Base-by-base conservation (phyloP, 1,140 invertebrate species). In the Brachystomella parvula region DNA sequence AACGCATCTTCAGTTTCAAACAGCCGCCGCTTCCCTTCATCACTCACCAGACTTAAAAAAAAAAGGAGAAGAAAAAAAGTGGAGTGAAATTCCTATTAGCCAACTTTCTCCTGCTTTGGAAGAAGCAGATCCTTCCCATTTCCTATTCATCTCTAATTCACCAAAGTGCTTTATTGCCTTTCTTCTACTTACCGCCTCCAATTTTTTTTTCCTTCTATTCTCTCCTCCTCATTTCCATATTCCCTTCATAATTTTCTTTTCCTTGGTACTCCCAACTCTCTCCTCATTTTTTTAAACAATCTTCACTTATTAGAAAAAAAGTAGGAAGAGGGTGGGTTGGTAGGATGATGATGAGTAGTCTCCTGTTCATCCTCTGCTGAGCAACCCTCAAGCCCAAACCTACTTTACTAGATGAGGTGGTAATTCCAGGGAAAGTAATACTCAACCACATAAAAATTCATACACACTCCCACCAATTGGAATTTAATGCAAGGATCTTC, bases 141-240 rank as follows among this genome's bases (percentile, higher is more conserved):
- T 29, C 60, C 39, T 32, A 59, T 59, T 59, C 26, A 59, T 29
- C 58, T 63, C 49, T 71, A 71, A 71, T 71, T 71, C 66, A 71
- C 56, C 59, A 64, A 71, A 71, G 69, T 71, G 69, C 69, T 71
- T 71, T 71, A 67, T 71, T 71, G 63, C 65, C 47, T 59, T 57
- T 58, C 65, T 57, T 63, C 59, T 35, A 67, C 61, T 69, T 56
- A 60, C 35, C 60, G 39, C 61, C 61, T 63, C 53, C 33, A 47
- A 29, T 67, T 67, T 47, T 63, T 63, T 67, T 35, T n/a, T n/a
- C n/a, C n/a, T n/a, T n/a, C n/a, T n/a, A n/a, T n/a, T n/a, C n/a
- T n/a, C 30, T 64, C 28, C 32, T 61, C 30, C 65, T 67, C 61
- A 39, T 57, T 62, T 67, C 30, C 61, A 44, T 57, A 29, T 31